These are phyloP conservation scores for Tautogolabrus adspersus DNA, from an alignment of 2,113 vertebrate genomes.

Conservation along the genomic window DNA sequence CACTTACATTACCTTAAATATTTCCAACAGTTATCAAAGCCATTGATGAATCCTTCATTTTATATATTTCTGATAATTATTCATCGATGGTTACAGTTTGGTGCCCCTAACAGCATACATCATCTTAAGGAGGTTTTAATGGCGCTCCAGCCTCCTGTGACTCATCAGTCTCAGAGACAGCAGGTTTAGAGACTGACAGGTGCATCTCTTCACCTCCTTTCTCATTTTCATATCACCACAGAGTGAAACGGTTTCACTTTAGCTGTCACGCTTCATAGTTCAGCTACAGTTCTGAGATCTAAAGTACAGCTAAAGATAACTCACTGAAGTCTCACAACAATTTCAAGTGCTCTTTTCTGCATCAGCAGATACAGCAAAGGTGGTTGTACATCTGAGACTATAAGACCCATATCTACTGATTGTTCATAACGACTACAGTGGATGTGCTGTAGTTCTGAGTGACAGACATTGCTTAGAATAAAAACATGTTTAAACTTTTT, in stretches of 20 bases:
- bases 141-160: not conserved
- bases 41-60: too few species aligned
- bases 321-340: constrained; percentile 1
- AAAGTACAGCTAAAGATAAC: constrained; percentile 1
- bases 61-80: too few species aligned
- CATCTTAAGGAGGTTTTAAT: not conserved
- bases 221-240: not conserved
- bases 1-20: too few species aligned
- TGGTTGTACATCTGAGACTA: not conserved
- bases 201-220: not conserved
- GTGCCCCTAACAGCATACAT: too few species aligned
- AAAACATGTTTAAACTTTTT: not conserved
- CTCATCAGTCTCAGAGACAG: not conserved
- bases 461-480: not conserved
- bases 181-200: not conserved
- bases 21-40: too few species aligned
- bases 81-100: too few species aligned
- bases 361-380: not conserved
- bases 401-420: not conserved
- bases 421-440: not conserved
- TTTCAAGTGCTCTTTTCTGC: not conserved
- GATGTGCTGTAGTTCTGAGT: not conserved
- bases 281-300: not conserved
- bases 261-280: constrained; percentile 18
- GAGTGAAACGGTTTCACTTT: constrained; percentile 47